Conservation (phyloP, 2,888 invertebrate species). For the Lycia hirtaria region DNA sequence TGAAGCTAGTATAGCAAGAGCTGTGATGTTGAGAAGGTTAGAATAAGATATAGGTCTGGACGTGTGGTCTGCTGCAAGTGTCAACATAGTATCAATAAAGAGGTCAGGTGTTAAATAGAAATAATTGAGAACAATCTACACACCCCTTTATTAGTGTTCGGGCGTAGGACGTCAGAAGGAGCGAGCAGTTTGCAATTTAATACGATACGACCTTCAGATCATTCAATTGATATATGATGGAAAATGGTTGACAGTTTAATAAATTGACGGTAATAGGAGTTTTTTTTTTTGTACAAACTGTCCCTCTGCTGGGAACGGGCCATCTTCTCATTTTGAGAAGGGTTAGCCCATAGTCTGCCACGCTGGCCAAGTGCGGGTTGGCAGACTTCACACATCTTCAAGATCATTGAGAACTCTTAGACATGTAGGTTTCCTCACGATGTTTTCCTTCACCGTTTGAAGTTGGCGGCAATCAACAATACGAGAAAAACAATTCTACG, state of each 20-base stretch:
- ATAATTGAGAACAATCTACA: conserved; percentile 54
- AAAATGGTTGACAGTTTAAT: background rate
- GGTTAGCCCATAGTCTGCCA: too few relatives aligned
- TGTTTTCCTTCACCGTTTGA: too few relatives aligned
- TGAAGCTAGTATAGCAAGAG: conserved; percentile 23
- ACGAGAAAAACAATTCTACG: too few relatives aligned
- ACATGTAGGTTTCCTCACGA: too few relatives aligned
- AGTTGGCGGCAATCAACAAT: too few relatives aligned
- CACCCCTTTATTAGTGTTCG: conserved; percentile 20
- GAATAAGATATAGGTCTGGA: background rate
- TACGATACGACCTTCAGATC: background rate
- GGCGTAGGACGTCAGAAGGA: conserved; percentile 15
- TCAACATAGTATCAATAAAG: conserved; percentile 36
- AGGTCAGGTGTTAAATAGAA: conserved; percentile 56
- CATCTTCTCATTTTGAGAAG: too few relatives aligned
- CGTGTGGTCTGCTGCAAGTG: conserved; percentile 18
- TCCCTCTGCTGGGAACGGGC: too few relatives aligned
- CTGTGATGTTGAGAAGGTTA: background rate
- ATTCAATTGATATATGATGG: background rate
- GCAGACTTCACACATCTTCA: too few relatives aligned
- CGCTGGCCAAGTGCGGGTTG: too few relatives aligned
- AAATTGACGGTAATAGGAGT: background rate
- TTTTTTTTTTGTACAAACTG: too few relatives aligned
- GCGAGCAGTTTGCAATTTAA: conserved; percentile 2
- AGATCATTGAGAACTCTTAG: too few relatives aligned